A percentile compares a stretch with the other conserved stretches of the same genome.
Conservation (phyloP, 1,140 invertebrate species). For the Lordiphosa mommai region DNA sequence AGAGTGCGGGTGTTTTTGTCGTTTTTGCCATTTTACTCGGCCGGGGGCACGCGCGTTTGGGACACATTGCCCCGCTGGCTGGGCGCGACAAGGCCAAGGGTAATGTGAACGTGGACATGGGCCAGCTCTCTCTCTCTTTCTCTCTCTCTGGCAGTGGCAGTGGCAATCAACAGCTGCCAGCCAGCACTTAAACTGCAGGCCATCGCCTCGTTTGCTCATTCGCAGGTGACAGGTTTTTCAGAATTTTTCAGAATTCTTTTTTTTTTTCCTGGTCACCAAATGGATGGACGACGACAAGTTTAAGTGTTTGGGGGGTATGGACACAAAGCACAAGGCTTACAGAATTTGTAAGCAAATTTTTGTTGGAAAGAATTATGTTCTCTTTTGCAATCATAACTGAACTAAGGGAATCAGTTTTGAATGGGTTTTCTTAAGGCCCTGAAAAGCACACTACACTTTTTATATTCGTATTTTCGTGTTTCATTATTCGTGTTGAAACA, state of each 20-base stretch:
- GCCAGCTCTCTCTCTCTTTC: not conserved
- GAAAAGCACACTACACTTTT: too few species aligned
- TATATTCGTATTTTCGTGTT: too few species aligned
- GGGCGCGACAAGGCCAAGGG: constrained; percentile 12
- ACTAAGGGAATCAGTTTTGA: too few species aligned
- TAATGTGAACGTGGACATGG: not conserved
- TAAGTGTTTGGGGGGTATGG: not conserved
- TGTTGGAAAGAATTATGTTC: too few species aligned
- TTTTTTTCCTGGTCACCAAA: not conserved
- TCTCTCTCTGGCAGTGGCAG: not conserved
- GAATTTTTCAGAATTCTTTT: too few species aligned
- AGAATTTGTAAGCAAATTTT: too few species aligned
- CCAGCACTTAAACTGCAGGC: not conserved
- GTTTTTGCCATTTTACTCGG: constrained; percentile 1
- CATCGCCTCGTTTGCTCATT: not conserved
- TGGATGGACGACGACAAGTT: not conserved
- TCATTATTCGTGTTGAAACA: too few species aligned
- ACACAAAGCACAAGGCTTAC: too few species aligned
- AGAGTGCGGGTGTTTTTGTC: not conserved
- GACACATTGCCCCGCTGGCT: constrained; percentile 9
- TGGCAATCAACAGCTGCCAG: constrained; percentile 12
- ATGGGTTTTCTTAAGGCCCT: too few species aligned
- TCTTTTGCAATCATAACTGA: too few species aligned
- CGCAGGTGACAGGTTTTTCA: not conserved
- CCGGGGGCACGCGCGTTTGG: not conserved